phyloP scores from a whole-genome alignment of 2,888 invertebrate genomes.

The Agrochola circellaris region DNA sequence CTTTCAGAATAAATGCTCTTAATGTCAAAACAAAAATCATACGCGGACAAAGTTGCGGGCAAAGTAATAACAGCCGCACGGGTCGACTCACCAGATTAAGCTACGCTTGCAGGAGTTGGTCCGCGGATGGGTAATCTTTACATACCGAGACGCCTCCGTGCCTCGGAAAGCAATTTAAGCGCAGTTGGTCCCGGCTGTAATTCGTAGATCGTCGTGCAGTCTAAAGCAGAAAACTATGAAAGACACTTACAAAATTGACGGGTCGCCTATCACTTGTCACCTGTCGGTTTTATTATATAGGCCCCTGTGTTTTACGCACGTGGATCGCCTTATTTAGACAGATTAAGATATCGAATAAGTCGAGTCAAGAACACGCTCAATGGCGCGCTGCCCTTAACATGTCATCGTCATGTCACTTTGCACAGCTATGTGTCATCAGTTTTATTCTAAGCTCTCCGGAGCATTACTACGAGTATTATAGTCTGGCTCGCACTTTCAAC shows the following conservation, averaged over 20 bases:
- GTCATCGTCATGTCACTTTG: slow-evolving; percentile 32
- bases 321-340: neutral
- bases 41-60: too few relatives aligned
- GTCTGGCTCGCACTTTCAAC: slow-evolving; percentile 23
- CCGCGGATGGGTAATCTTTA: too few relatives aligned
- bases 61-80: too few relatives aligned
- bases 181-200: too few relatives aligned
- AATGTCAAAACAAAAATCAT: too few relatives aligned
- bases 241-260: neutral
- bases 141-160: too few relatives aligned
- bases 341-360: neutral
- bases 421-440: slow-evolving; percentile 52
- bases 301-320: too few relatives aligned
- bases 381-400: slow-evolving; percentile 15
- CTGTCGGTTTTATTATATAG: neutral
- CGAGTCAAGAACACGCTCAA: slow-evolving; percentile 14
- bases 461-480: slow-evolving; percentile 27
- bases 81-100: too few relatives aligned
- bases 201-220: neutral
- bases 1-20: too few relatives aligned
- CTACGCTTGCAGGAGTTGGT: too few relatives aligned
- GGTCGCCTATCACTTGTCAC: neutral
- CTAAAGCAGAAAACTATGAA: neutral
- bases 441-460: slow-evolving; percentile 18
- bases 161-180: too few relatives aligned